A percentile compares a stretch with the other conserved stretches of the same genome.
Conservation (phyloP, 2,888 invertebrate species). For the Herminia tarsipennalis region DNA sequence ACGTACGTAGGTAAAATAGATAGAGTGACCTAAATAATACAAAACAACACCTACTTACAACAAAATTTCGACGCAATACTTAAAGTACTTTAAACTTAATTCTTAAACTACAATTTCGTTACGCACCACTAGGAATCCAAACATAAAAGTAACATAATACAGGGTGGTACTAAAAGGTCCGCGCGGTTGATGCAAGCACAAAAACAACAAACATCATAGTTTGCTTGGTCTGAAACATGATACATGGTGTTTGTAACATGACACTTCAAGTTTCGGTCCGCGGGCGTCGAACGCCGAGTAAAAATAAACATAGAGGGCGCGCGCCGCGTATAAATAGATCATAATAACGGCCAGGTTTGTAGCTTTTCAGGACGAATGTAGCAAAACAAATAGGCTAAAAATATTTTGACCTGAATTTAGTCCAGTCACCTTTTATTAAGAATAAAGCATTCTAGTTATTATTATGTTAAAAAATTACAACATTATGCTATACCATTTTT, state of each 20-base stretch:
- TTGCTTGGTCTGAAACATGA: conserved; percentile 46
- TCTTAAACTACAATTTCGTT: conserved; percentile 20
- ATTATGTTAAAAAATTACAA: too few relatives aligned
- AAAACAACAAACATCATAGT: conserved; percentile 29
- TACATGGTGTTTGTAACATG: conserved; percentile 42
- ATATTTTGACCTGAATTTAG: background rate
- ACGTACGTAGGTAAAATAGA: too few relatives aligned
- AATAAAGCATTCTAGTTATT: too few relatives aligned
- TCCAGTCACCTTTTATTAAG: too few relatives aligned
- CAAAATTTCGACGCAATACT: too few relatives aligned
- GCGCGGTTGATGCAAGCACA: conserved; percentile 26
- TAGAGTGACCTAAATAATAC: too few relatives aligned
- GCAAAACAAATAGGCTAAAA: background rate
- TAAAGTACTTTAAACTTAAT: background rate
- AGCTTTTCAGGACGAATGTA: conserved; percentile 13
- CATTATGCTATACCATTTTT: too few relatives aligned
- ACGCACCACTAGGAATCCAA: conserved; percentile 31
- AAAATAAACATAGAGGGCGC: conserved; percentile 47
- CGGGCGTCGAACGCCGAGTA: conserved; percentile 32
- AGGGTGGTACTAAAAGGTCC: conserved; percentile 26
- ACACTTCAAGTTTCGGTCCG: conserved; percentile 33
- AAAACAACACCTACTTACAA: too few relatives aligned
- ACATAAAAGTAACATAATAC: conserved; percentile 36
- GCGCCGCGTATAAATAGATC: conserved; percentile 38
- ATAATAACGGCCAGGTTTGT: conserved; percentile 31